Evolutionary conservation across 2,888 invertebrate species (phyloP).

Genomic region (Acleris emargana): DNA sequence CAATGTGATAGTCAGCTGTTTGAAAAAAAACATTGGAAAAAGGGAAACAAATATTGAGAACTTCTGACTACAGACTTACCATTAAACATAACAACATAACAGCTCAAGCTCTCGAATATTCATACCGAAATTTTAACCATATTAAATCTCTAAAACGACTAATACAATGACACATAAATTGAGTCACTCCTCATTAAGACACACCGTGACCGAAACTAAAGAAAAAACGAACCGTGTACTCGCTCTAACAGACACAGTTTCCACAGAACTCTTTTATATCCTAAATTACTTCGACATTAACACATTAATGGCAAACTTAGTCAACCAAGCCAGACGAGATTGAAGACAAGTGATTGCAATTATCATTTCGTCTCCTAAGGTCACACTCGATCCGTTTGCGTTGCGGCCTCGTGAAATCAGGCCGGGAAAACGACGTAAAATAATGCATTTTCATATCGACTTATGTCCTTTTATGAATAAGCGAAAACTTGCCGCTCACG

Average conservation of each 20-base stretch:
- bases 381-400: constrained; percentile 69
- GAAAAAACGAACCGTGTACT: constrained; percentile 13
- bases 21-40: too few species aligned
- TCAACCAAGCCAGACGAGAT: constrained; percentile 49
- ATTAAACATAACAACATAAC: too few species aligned
- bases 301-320: constrained; percentile 40
- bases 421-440: constrained; percentile 56
- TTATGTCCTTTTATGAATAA: constrained; percentile 58
- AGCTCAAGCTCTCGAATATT: too few species aligned
- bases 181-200: not conserved
- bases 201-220: constrained; percentile 1
- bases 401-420: constrained; percentile 60
- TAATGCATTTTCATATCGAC: constrained; percentile 51
- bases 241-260: constrained; percentile 8
- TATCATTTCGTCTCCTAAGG: constrained; percentile 75
- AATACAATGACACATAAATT: too few species aligned
- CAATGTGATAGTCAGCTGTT: too few species aligned
- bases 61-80: too few species aligned
- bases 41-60: too few species aligned
- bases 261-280: constrained; percentile 22
- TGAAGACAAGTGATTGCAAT: constrained; percentile 61
- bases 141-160: too few species aligned
- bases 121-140: too few species aligned
- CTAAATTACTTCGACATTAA: constrained; percentile 21
- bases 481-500: constrained; percentile 57